These are phyloP conservation scores for Stenurella melanura DNA, from an alignment of 2,888 invertebrate genomes.

Conservation along the genomic window DNA sequence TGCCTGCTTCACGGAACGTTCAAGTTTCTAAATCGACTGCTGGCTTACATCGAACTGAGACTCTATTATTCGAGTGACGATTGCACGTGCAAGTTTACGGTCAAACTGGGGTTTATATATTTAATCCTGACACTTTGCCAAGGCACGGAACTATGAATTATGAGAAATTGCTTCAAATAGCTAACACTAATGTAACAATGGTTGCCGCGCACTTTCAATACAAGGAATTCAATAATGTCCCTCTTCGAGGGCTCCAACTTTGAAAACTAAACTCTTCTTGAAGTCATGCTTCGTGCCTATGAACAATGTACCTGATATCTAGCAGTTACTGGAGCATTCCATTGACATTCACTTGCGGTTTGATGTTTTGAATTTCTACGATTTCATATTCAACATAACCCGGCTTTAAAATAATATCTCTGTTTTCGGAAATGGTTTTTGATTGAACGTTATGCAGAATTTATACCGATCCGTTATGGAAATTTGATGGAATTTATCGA, in stretches of 20 bases:
- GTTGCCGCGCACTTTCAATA: conserved; percentile 42
- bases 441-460: conserved; percentile 30
- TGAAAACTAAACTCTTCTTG: conserved; percentile 46
- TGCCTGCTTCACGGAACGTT: neutral
- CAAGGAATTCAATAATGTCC: conserved; percentile 48
- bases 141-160: conserved; percentile 53
- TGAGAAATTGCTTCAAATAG: conserved; percentile 55
- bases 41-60: neutral
- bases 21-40: neutral
- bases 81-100: conserved; percentile 5
- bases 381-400: conserved; percentile 20
- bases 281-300: conserved; percentile 54
- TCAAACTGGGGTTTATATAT: conserved; percentile 19
- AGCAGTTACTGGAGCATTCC: conserved; percentile 54
- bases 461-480: conserved; percentile 30
- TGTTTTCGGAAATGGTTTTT: conserved; percentile 40
- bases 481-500: conserved; percentile 25
- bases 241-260: conserved; percentile 48
- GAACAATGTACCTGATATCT: conserved; percentile 54
- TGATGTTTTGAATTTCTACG: conserved; percentile 46
- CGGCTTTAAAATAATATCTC: conserved; percentile 32
- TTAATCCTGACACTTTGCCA: conserved; percentile 31
- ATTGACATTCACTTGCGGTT: conserved; percentile 50
- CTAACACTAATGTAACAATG: conserved; percentile 47
- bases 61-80: conserved; percentile 6